Conservation (phyloP, 2,113 vertebrate genomes). For the Nyctereutes procyonoides region DNA sequence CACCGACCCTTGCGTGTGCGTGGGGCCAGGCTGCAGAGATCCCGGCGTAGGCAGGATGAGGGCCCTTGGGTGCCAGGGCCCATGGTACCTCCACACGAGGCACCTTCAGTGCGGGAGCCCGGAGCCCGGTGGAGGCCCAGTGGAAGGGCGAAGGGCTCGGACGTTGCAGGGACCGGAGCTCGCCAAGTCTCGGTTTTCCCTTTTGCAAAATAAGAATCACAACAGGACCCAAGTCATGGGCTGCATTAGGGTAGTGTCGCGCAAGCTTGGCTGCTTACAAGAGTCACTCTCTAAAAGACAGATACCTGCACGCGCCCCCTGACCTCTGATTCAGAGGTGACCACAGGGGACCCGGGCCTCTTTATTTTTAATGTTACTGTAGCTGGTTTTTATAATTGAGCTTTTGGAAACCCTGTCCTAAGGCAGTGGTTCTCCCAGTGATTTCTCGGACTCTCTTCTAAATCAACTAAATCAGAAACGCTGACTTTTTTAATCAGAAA, state of each 20-base stretch:
- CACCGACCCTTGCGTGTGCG: not conserved
- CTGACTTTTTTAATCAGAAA: not conserved
- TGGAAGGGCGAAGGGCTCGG: not conserved
- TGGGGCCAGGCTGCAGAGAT: not conserved
- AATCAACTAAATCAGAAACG: not conserved
- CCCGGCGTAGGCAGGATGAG: not conserved
- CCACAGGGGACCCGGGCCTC: not conserved
- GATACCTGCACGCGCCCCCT: not conserved
- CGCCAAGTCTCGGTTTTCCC: not conserved
- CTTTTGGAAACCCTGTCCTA: not conserved
- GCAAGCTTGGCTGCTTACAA: not conserved
- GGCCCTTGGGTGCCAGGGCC: not conserved
- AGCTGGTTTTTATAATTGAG: not conserved
- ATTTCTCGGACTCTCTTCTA: not conserved
- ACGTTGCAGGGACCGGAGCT: not conserved
- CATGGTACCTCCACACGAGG: not conserved
- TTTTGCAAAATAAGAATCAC: not conserved
- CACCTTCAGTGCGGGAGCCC: too few relatives aligned
- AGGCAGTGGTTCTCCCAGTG: not conserved
- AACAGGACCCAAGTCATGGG: not conserved
- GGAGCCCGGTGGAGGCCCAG: not conserved
- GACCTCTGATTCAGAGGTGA: not conserved
- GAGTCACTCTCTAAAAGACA: not conserved
- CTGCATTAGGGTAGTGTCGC: not conserved
- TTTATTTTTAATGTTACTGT: not conserved